Percentiles rank a stretch among this genome's conserved stretches.
Conservation (phyloP, 2,888 invertebrate genomes). For the Patella ulyssiponensis region DNA sequence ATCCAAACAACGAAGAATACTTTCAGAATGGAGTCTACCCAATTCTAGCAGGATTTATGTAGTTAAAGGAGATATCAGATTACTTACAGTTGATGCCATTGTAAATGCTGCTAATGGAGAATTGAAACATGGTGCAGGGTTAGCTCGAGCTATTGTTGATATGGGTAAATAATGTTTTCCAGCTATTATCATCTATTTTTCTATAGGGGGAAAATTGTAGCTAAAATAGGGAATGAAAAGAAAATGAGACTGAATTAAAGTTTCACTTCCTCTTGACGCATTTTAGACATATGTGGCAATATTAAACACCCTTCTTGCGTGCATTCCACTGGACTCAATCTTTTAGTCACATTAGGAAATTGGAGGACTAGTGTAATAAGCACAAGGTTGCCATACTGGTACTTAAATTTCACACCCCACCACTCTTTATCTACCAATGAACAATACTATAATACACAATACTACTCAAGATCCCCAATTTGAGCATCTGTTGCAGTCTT, state of each 20-base stretch:
- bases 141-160: conserved; percentile 48
- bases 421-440: no score
- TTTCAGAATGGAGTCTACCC: not conserved
- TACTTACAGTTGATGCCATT: conserved; percentile 48
- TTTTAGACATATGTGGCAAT: no score
- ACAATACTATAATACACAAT: no score
- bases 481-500: no score
- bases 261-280: not conserved
- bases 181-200: not conserved
- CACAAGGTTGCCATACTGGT: no score
- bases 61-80: conserved; percentile 47
- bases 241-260: not conserved
- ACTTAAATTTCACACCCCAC: no score
- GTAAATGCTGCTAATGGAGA: conserved; percentile 56
- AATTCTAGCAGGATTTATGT: conserved; percentile 35
- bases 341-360: no score
- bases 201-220: not conserved
- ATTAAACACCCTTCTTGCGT: no score
- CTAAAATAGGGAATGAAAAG: not conserved
- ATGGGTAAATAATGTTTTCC: conserved; percentile 42
- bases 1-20: not conserved
- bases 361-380: no score
- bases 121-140: conserved; percentile 52
- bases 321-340: no score
- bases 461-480: no score